Base-by-base conservation (phyloP, 2,113 vertebrate species). In the Ceuthmochares aereus region DNA sequence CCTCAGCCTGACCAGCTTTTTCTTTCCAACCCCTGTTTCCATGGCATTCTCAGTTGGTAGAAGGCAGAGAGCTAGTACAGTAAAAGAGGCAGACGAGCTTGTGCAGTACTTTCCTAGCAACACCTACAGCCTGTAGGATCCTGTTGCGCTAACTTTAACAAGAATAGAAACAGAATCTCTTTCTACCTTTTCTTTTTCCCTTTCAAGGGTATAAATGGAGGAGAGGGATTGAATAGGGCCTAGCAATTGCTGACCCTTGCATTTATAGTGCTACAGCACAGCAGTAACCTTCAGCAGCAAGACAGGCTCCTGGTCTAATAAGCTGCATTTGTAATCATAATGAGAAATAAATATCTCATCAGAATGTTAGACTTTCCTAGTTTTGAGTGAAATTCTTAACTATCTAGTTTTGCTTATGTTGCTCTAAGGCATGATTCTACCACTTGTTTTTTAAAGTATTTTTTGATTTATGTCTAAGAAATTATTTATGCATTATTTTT, bases 1-100 rank as follows among this genome's bases (percentile, higher is more conserved):
- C 75, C n/a, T 49, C 49, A 93, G 23, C 80, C 84, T 84, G 93
- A 63, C 81, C 86, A 73, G 85, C 83, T 97, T 96, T 87, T 97
- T 55, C 74, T 90, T 95, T 69, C 79, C 77, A 87, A 82, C 86
- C 87, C 94, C 95, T 97, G 94, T 97, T 95, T 95, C 89, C 81
- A 77, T 83, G 89, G 89, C 64, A 92, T 77, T 95, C 76, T 93
- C 79, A 82, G 96, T 81, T 79, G 84, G 91, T 55, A 88, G 87
- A 95, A 97, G 68, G 82, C 89, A 93, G 86, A 83, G 73, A 87
- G 62, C 80, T 82, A 43, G 80, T 62, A 70, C 88, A 93, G 92
- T 73, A 51, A 90, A 76, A 90, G 75, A 96, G 45, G 47, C 81
- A 94, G 81, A 80, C 58, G 92, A 94, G 95, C 90, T 88, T 80